A percentile compares a stretch with the other conserved stretches of the same genome.
Conservation (phyloP, 2,888 invertebrate genomes). For the Hofmannophila pseudospretella region DNA sequence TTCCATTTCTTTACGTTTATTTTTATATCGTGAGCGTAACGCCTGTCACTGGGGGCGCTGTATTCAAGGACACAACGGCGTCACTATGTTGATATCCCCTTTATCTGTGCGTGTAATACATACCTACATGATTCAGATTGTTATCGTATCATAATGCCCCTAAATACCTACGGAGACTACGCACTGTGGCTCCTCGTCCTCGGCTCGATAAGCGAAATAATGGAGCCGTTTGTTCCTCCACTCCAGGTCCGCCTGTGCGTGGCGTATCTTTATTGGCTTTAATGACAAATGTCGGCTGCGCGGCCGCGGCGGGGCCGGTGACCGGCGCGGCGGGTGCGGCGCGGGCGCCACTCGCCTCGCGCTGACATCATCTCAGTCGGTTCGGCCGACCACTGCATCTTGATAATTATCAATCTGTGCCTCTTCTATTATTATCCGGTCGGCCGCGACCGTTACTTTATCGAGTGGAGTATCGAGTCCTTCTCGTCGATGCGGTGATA, state of each 20-base stretch:
- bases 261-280: conserved; percentile 23
- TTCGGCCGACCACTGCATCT: conserved; percentile 8
- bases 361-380: conserved; percentile 23
- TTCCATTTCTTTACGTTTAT: too few relatives aligned
- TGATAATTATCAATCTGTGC: too few relatives aligned
- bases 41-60: too few relatives aligned
- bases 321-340: conserved; percentile 15
- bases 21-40: too few relatives aligned
- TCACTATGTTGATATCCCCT: background rate
- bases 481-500: background rate
- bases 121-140: background rate
- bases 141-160: background rate
- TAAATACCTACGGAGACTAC: background rate
- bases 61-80: too few relatives aligned
- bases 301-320: conserved; percentile 24
- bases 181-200: background rate
- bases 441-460: too few relatives aligned
- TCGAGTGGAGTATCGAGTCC: too few relatives aligned
- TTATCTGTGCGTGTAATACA: background rate
- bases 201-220: conserved; percentile 7
- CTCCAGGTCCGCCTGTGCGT: background rate
- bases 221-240: conserved; percentile 6
- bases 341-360: conserved; percentile 8
- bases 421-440: too few relatives aligned
- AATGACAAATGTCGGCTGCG: conserved; percentile 17